A percentile compares a stretch with the other conserved stretches of the same genome.
Conservation (phyloP, 1,140 invertebrate genomes). For the Zaprionus davidi region DNA sequence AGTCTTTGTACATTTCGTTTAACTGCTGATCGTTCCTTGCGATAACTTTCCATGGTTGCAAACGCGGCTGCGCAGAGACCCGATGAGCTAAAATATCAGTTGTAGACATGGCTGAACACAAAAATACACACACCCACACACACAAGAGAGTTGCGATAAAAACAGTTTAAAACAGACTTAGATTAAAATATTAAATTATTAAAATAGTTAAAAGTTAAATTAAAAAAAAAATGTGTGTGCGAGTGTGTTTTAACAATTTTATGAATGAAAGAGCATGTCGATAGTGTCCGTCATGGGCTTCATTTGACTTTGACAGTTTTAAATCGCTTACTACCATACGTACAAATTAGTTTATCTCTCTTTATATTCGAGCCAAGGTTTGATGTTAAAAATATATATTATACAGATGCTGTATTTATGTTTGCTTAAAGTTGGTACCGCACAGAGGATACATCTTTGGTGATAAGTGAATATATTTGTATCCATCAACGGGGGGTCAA, state of each 20-base stretch:
- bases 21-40: conserved; percentile 46
- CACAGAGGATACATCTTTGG: too few species aligned
- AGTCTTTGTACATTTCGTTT: conserved; percentile 58
- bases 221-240: conserved; percentile 21
- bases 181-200: conserved; percentile 19
- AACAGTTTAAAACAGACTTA: conserved; percentile 21
- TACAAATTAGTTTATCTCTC: not conserved
- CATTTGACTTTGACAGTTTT: conserved; percentile 11
- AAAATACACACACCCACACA: not conserved
- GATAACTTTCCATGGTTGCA: conserved; percentile 59
- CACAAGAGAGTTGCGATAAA: conserved; percentile 11
- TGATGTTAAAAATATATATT: not conserved
- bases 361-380: not conserved
- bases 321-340: not conserved
- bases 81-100: not conserved
- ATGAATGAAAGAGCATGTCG: not conserved
- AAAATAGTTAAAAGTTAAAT: conserved; percentile 7
- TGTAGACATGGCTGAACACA: not conserved
- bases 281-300: not conserved
- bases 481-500: too few species aligned
- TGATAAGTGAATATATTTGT: too few species aligned
- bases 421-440: too few species aligned
- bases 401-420: not conserved
- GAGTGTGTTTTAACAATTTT: conserved; percentile 16
- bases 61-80: conserved; percentile 15